Percentiles rank a stretch among this genome's conserved stretches.
Conservation (phyloP, 2,797 vertebrate genomes). For the Chaenodraco wilsoni region DNA sequence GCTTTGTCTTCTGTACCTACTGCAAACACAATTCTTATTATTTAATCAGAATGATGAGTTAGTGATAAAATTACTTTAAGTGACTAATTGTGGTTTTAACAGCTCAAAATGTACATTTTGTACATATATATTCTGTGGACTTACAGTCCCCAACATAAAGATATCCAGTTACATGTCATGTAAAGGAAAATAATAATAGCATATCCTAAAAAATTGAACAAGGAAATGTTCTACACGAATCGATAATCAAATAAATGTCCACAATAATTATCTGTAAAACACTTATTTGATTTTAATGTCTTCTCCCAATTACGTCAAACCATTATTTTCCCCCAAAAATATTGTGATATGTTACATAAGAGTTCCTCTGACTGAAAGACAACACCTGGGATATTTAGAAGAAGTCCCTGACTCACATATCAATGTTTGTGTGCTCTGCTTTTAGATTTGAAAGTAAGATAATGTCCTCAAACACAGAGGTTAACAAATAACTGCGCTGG, state of each 20-base stretch:
- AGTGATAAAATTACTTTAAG: not conserved
- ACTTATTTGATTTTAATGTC: not conserved
- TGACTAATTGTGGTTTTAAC: slow-evolving; percentile 1
- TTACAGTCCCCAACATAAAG: not conserved
- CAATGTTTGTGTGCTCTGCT: not conserved
- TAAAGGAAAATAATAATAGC: not conserved
- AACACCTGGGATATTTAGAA: not conserved
- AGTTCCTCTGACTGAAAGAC: not conserved
- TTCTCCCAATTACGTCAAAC: not conserved
- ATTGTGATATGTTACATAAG: not conserved
- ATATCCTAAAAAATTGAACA: not conserved
- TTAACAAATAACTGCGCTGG: slow-evolving; percentile 41
- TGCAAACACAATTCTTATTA: slow-evolving; percentile 25
- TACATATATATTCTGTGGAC: not conserved
- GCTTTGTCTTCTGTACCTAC: slow-evolving; percentile 18
- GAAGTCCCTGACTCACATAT: not conserved
- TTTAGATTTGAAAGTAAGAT: slow-evolving; percentile 19
- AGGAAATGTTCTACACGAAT: not conserved
- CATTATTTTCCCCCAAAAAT: not conserved
- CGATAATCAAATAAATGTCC: not conserved
- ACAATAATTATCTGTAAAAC: not conserved
- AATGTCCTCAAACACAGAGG: slow-evolving; percentile 16
- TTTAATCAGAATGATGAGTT: slow-evolving; percentile 25
- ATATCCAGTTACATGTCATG: not conserved
- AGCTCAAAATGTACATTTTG: slow-evolving; percentile 4